Conservation (phyloP, 2,797 vertebrate genomes). For the Limnodromus scolopaceus region DNA sequence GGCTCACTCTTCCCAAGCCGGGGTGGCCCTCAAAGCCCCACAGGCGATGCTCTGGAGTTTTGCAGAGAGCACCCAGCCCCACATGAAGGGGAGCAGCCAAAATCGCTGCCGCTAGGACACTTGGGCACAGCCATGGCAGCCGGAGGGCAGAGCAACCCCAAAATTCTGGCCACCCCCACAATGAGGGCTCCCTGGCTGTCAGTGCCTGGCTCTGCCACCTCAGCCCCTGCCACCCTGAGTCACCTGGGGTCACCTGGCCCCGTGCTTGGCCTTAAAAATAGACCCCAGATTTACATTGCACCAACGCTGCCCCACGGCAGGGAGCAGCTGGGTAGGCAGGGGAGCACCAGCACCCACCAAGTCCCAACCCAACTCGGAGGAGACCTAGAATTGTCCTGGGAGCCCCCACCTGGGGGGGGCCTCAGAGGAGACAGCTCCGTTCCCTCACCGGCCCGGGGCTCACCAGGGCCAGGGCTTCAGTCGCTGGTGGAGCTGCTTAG, state of each 20-base stretch:
- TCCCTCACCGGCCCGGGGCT: rapidly evolving
- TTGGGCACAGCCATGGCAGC: neutral
- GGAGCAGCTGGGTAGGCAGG: neutral
- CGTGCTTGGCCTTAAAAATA: neutral
- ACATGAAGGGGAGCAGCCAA: rapidly evolving
- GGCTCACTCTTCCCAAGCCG: rapidly evolving
- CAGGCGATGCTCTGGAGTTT: neutral
- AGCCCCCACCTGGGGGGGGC: rapidly evolving
- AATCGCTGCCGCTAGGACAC: neutral
- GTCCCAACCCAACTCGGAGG: rapidly evolving
- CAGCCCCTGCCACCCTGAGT: neutral
- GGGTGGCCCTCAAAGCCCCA: neutral
- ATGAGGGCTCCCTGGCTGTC: neutral
- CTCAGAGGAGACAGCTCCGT: rapidly evolving
- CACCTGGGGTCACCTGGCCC: neutral
- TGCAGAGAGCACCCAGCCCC: neutral
- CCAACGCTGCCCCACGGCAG: neutral
- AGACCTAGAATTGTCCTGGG: rapidly evolving
- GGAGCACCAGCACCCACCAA: neutral
- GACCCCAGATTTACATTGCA: too few species aligned
- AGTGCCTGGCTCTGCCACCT: neutral
- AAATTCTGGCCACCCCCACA: neutral
- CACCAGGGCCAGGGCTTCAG: rapidly evolving
- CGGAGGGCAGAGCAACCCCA: neutral
- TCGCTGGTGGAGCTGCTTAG: rapidly evolving